phyloP scores from a whole-genome alignment of 1,140 invertebrate genomes.

The Drosophila truncata region DNA sequence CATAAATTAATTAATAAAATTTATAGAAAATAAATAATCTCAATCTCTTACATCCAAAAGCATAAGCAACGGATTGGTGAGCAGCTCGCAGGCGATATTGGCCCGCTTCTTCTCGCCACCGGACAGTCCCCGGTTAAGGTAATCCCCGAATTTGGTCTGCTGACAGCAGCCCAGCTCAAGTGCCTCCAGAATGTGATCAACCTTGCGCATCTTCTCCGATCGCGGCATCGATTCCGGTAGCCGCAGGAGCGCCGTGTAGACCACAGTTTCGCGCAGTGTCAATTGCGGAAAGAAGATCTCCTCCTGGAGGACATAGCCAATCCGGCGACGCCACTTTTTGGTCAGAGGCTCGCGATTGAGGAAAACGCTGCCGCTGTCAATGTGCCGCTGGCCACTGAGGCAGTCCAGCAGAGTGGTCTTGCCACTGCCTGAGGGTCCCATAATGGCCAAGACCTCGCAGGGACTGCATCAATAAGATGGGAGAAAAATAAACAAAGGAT shows the following conservation, averaged over 20 bases:
- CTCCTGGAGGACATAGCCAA: constrained; percentile 94
- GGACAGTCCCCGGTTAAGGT: constrained; percentile 91
- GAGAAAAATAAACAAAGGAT: background rate
- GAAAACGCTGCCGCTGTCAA: constrained; percentile 90
- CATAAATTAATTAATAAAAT: background rate
- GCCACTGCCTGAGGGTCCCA: constrained; percentile 93
- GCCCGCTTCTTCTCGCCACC: constrained; percentile 95
- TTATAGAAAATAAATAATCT: background rate
- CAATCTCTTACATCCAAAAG: constrained; percentile 91
- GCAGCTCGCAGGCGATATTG: constrained; percentile 94
- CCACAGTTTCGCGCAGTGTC: constrained; percentile 92
- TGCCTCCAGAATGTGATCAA: constrained; percentile 92
- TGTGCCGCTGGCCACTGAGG: constrained; percentile 89
- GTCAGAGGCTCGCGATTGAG: constrained; percentile 91
- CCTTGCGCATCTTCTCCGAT: constrained; percentile 91
- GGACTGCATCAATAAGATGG: constrained; percentile 84
- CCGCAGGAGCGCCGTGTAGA: constrained; percentile 90
- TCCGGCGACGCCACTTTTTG: constrained; percentile 91
- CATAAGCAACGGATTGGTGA: constrained; percentile 94
- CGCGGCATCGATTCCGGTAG: constrained; percentile 91
- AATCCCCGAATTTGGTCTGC: constrained; percentile 93
- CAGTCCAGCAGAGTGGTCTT: constrained; percentile 94
- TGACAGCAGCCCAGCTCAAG: constrained; percentile 92
- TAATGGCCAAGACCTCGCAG: constrained; percentile 92
- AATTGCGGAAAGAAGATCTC: constrained; percentile 94